phyloP scores from a whole-genome alignment of 2,888 invertebrate species.

The Eucriotettix oculatus region DNA sequence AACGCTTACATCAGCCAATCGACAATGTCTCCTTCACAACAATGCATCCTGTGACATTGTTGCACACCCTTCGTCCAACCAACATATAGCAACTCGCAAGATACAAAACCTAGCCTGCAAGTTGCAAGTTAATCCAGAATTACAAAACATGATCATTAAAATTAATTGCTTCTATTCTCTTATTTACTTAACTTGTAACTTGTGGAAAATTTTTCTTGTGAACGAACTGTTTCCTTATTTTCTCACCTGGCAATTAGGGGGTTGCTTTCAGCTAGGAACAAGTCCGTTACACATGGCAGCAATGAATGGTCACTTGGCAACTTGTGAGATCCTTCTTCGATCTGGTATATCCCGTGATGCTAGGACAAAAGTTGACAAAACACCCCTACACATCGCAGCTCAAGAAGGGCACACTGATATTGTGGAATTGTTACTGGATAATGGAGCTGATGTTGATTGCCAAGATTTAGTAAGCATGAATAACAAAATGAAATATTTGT shows the following conservation, averaged over 20 bases:
- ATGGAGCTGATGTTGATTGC: slow-evolving; percentile 56
- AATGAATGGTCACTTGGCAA: slow-evolving; percentile 59
- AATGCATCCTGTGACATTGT: too few species aligned
- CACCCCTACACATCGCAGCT: slow-evolving; percentile 78
- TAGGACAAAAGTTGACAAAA: slow-evolving; percentile 81
- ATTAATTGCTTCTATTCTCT: too few species aligned
- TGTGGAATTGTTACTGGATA: slow-evolving; percentile 46
- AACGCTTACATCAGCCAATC: too few species aligned
- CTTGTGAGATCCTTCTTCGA: slow-evolving; percentile 63
- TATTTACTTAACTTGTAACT: too few species aligned
- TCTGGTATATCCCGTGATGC: slow-evolving; percentile 81
- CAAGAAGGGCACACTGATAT: slow-evolving; percentile 66
- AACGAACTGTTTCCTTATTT: background rate
- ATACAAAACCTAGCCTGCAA: too few species aligned
- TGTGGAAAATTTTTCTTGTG: too few species aligned
- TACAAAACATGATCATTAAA: too few species aligned
- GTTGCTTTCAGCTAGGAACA: slow-evolving; percentile 54
- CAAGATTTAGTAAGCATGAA: slow-evolving; percentile 49
- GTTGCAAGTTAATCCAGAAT: too few species aligned
- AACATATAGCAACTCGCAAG: too few species aligned
- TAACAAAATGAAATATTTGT: background rate
- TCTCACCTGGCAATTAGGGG: background rate
- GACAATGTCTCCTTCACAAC: too few species aligned
- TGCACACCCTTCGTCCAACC: too few species aligned
- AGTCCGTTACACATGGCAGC: slow-evolving; percentile 79